Conservation (phyloP, 92 coral and sea anemone genomes). For the Galaxea fascicularis region DNA sequence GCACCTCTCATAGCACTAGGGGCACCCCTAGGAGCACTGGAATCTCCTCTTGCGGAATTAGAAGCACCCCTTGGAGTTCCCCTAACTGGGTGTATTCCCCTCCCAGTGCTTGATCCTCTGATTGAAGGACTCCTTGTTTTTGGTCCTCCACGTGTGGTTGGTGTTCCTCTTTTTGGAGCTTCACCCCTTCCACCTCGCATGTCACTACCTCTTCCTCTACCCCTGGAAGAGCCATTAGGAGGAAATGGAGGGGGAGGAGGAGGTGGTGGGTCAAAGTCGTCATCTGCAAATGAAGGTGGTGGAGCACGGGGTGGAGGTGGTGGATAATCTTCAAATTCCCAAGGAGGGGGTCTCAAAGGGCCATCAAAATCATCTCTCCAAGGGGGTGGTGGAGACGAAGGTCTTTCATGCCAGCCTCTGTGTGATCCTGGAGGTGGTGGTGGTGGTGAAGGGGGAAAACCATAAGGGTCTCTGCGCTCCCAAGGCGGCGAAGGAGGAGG, state of each 20-base stretch:
- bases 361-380: constrained; percentile 48
- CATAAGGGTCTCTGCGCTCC: constrained; percentile 29
- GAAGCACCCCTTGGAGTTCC: constrained; percentile 29
- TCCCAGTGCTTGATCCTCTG: constrained; percentile 23
- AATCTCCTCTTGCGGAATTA: neutral
- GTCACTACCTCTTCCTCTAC: constrained; percentile 57
- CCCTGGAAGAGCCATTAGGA: constrained; percentile 48
- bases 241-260: constrained; percentile 36
- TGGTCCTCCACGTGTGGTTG: constrained; percentile 5
- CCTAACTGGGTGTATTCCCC: constrained; percentile 36
- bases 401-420: constrained; percentile 23
- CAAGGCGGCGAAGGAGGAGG: constrained; percentile 57
- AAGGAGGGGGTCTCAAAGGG: constrained; percentile 28
- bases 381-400: constrained; percentile 31
- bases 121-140: constrained; percentile 1
- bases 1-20: neutral
- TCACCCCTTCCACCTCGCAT: constrained; percentile 41
- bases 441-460: constrained; percentile 54
- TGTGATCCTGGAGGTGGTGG: constrained; percentile 69
- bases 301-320: constrained; percentile 5
- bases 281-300: constrained; percentile 49
- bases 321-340: neutral
- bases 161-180: constrained; percentile 7
- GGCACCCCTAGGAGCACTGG: constrained; percentile 1
- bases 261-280: constrained; percentile 40